These are phyloP conservation scores for Scalopus aquaticus DNA, from an alignment of 2,113 vertebrate genomes.

Conservation along the genomic window DNA sequence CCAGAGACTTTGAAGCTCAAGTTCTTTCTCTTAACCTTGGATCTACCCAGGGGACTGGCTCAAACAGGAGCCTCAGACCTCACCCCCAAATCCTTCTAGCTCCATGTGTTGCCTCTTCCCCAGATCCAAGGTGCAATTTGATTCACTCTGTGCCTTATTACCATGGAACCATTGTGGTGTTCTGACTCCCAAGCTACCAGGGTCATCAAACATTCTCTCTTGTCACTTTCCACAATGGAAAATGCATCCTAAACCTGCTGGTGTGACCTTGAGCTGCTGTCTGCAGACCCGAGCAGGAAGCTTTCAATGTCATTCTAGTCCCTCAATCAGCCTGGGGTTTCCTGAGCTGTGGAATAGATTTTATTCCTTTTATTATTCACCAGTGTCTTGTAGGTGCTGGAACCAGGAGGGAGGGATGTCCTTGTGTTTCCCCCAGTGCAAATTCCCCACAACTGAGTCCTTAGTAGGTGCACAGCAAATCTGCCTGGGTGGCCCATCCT, in stretches of 20 bases:
- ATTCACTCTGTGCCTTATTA: not conserved
- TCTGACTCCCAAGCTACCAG: not conserved
- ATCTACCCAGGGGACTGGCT: too few species aligned
- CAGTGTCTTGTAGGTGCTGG: not conserved
- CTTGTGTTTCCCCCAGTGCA: not conserved
- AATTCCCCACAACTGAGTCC: not conserved
- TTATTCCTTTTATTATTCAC: not conserved
- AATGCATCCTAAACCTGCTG: not conserved
- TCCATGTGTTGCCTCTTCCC: not conserved
- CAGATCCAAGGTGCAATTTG: too few species aligned
- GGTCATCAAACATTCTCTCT: not conserved
- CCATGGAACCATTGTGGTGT: rapidly evolving
- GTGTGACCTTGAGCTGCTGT: not conserved
- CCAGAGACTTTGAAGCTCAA: not conserved
- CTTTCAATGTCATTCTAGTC: not conserved
- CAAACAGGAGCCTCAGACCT: rapidly evolving
- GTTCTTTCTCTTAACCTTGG: not conserved
- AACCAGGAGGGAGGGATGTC: not conserved
- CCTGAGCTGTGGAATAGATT: not conserved
- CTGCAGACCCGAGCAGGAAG: not conserved
- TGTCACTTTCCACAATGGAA: not conserved
- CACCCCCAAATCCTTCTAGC: not conserved
- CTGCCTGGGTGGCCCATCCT: not conserved
- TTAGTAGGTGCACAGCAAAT: not conserved
- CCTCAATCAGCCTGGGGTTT: not conserved